Evolutionary conservation across 2,888 invertebrate species (phyloP), one percentile per base, ranked within the genome.

Genomic region (Rotaria sp.): DNA sequence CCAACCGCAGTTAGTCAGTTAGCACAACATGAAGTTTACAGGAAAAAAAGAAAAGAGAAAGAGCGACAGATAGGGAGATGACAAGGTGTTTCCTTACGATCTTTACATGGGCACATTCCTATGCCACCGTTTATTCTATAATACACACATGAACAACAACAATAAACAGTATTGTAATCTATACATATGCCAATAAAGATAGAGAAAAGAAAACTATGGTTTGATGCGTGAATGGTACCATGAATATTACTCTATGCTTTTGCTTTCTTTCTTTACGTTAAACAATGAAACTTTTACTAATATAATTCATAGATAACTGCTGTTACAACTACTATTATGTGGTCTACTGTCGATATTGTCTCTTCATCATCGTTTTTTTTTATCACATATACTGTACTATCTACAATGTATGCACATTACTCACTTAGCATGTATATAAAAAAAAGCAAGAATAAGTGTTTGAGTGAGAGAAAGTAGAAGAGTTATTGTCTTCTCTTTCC

Each of bases 51-150:
- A 26, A 18, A 67, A 35, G 21, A 67, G 67, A 38, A 67, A 35
- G 13, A 35, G 35, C 35, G 18, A 10, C 21, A 67, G 67, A 67
- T 1, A 67, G 21, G 35, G 35, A 38, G 67, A 67, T 67, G 67
- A 67, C 67, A 67, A 67, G 67, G 67, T 67, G 67, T 67, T 67
- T 67, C 35, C 67, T 67, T 67, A 21, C 67, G 35, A 35, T 35
- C 67, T 67, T 67, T 67, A 38, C 35, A 67, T 67, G 67, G 0
- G 35, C 21, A 67, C 67, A 67, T 67, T 67, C 35, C 18, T 67
- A 35, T 35, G 35, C 35, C 35, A 2, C 67, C 35, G n/a, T 30
- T 67, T 67, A 35, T 67, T 67, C 35, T 15, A 38, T 35, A 30
- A 38, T 8, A 67, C 26, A 26, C 30, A 67, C 35, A 67, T 67